phyloP scores from a whole-genome alignment of 2,888 invertebrate genomes.

The Poecilobothrus nobilitatus region DNA sequence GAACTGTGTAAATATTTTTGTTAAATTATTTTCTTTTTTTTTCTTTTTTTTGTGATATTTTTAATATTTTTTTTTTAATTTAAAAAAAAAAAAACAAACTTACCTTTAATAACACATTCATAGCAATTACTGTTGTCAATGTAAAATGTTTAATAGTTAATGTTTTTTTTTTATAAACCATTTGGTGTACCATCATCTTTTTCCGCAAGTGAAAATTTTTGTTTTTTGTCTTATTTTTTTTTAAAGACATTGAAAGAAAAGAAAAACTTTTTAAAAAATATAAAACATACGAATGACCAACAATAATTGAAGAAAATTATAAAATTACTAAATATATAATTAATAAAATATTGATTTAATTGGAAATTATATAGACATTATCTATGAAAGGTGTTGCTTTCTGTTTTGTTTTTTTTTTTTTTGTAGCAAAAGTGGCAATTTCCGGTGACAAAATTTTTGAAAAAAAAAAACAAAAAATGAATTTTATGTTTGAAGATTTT shows the following conservation, averaged over 20 bases:
- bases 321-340: neutral
- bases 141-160: neutral
- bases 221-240: too few relatives aligned
- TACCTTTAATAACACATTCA: neutral
- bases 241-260: too few relatives aligned
- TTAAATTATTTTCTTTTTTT: neutral
- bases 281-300: neutral
- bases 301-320: constrained; percentile 4
- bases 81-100: neutral
- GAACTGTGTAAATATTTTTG: constrained; percentile 6
- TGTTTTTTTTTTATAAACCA: too few relatives aligned
- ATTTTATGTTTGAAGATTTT: too few relatives aligned
- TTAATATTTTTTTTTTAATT: neutral
- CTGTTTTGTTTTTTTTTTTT: neutral
- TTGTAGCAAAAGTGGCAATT: neutral
- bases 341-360: constrained; percentile 2
- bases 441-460: too few relatives aligned
- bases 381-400: neutral
- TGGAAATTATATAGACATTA: neutral
- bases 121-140: neutral
- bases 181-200: too few relatives aligned
- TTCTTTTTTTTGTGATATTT: neutral
- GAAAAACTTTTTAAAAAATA: too few relatives aligned
- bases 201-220: too few relatives aligned
- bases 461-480: neutral